phyloP scores from a whole-genome alignment of 2,113 vertebrate genomes.

The Acanthochromis polyacanthus region DNA sequence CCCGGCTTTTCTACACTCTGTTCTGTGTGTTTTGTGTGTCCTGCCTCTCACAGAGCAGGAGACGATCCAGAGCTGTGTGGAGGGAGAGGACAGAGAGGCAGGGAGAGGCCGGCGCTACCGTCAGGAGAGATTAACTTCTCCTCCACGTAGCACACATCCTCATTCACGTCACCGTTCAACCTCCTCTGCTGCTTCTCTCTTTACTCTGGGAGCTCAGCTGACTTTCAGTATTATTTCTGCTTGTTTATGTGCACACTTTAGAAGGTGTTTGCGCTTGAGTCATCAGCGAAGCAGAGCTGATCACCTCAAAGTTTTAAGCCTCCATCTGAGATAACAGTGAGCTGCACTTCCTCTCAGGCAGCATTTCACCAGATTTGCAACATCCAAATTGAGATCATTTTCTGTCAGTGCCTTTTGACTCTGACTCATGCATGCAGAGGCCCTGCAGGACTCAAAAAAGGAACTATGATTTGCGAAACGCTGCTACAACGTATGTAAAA shows the following conservation, averaged over 20 bases:
- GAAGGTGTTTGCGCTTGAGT: not conserved
- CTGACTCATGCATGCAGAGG: not conserved
- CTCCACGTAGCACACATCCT: slow-evolving; percentile 51
- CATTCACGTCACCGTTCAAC: slow-evolving; percentile 53
- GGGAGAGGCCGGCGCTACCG: slow-evolving; percentile 54
- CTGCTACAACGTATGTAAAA: too few species aligned
- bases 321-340: not conserved
- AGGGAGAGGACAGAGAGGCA: slow-evolving; percentile 43
- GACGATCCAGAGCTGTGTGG: slow-evolving; percentile 39
- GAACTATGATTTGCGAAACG: too few species aligned
- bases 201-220: slow-evolving; percentile 34
- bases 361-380: too few species aligned
- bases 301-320: not conserved
- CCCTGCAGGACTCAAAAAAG: too few species aligned
- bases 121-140: slow-evolving; percentile 73
- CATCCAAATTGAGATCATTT: not conserved
- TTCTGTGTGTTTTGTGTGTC: not conserved
- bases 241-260: not conserved
- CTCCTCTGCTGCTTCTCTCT: slow-evolving; percentile 51
- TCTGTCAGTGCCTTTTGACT: not conserved
- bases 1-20: slow-evolving; percentile 3
- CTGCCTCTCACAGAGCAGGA: slow-evolving; percentile 23
- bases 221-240: slow-evolving; percentile 17
- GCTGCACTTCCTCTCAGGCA: not conserved
- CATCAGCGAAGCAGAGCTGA: not conserved